Percentiles rank a stretch among this genome's conserved stretches.
Evolutionary conservation across 2,888 invertebrate genomes (phyloP).

Genomic region (Chesias legatella): DNA sequence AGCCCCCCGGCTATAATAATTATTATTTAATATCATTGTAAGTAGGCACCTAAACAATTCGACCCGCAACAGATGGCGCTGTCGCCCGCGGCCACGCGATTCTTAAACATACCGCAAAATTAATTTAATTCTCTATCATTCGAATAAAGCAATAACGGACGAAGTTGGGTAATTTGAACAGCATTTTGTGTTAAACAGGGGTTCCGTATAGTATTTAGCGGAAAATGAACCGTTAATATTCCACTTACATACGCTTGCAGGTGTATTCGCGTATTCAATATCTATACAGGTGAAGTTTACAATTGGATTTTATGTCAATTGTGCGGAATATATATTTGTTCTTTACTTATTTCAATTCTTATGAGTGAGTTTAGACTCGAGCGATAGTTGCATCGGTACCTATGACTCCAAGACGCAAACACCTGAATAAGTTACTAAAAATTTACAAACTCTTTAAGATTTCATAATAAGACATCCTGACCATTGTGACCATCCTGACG

Average conservation of each 20-base stretch:
- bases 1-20: constrained; percentile 44
- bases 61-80: constrained; percentile 57
- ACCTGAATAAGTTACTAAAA: too few species aligned
- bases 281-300: not conserved
- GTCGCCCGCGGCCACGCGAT: constrained; percentile 54
- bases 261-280: not conserved
- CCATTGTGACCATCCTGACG: too few species aligned
- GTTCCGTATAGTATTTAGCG: constrained; percentile 24
- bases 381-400: too few species aligned
- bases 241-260: constrained; percentile 5
- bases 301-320: constrained; percentile 1
- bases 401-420: too few species aligned
- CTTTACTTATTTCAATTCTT: too few species aligned
- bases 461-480: too few species aligned
- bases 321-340: too few species aligned
- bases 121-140: constrained; percentile 63
- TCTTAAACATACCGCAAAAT: constrained; percentile 62
- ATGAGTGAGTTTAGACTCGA: too few species aligned
- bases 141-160: constrained; percentile 37
- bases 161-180: constrained; percentile 28
- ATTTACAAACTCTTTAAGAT: too few species aligned
- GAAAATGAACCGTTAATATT: constrained; percentile 25
- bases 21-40: constrained; percentile 49
- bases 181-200: constrained; percentile 26
- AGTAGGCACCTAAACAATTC: constrained; percentile 30